phyloP scores from a whole-genome alignment of 2,888 invertebrate genomes.

The Microplitis manilae region DNA sequence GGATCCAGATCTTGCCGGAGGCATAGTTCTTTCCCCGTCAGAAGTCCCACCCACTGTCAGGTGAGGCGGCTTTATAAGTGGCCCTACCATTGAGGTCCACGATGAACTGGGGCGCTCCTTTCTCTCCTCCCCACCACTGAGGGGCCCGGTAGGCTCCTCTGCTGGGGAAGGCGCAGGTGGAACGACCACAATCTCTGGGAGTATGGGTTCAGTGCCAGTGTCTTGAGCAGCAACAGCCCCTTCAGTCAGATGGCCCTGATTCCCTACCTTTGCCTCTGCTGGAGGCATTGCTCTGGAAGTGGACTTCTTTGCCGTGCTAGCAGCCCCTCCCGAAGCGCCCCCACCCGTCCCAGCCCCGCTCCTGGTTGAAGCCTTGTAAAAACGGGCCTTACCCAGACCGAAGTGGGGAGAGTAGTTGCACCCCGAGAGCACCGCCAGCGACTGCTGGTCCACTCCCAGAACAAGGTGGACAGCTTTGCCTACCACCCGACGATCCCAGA shows the following conservation, averaged over 20 bases:
- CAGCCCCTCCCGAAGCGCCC: background rate
- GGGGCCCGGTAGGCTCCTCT: background rate
- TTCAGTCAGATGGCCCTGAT: background rate
- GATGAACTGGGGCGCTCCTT: background rate
- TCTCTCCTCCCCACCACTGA: background rate
- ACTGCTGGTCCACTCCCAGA: slow-evolving; percentile 41
- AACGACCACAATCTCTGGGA: no score
- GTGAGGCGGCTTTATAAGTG: background rate
- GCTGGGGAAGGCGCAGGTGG: background rate
- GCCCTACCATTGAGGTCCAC: background rate
- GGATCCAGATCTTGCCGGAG: background rate
- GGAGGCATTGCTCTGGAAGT: background rate
- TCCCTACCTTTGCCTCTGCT: background rate
- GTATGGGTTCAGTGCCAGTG: no score
- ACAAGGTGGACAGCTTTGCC: slow-evolving; percentile 38
- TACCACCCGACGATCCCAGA: slow-evolving; percentile 42
- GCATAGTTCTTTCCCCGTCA: background rate
- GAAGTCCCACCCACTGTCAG: background rate
- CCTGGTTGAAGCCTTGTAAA: background rate
- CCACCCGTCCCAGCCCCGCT: background rate
- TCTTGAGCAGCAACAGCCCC: background rate
- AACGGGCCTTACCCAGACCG: slow-evolving; percentile 28
- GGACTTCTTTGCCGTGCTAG: no score
- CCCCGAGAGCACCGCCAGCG: slow-evolving; percentile 17
- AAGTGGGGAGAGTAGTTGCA: slow-evolving; percentile 15